Evolutionary conservation across 2,113 vertebrate genomes (phyloP), one percentile per base, ranked within the genome.

Genomic region (Sterna hirundo): DNA sequence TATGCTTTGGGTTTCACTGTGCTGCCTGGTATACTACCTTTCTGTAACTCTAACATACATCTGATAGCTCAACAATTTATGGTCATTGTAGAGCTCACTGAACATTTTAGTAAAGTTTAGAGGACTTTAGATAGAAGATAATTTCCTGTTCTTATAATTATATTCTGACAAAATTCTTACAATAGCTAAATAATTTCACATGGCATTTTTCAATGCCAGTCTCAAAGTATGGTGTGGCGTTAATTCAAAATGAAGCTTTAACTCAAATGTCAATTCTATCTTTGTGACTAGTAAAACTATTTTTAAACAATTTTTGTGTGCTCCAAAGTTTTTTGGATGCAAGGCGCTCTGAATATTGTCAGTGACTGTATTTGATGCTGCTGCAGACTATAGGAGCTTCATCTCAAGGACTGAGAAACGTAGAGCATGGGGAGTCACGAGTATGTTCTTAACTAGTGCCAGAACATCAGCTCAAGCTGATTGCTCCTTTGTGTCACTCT

Each of bases 401-500:
- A 42, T 82, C 66, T 91, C 32, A 58, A 92, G 68, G 89, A 29
- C 34, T 80, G 74, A 87, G 83, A 74, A 85, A 27, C 57, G 71
- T 8, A 46, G 65, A 88, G 78, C 81, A 51, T 7, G 9, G 54
- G 11, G 61, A 95, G 78, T 92, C 83, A 95, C 12, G 11, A 94
- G 71, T 29, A 5, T 62, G 55, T 90, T 86, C 90, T 62, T 69
- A 60, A 69, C 81, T 65, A 69, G 70, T 69, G 83, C 74, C 83
- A 96, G 86, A 94, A 64, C 61, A 92, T 71, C 93, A 95, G 86
- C 86, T 80, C 75, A 6, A 19, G 84, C 83, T 96, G 89, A 91
- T 97, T 91, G 62, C 93, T 97, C 32, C 86, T 94, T 93, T 97
- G 66, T 97, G 90, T 55, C 79, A 86, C 82, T 91, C 81, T 34